A percentile compares a stretch with the other conserved stretches of the same genome.
These are phyloP conservation scores for Anthophora plumipes DNA, from an alignment of 2,888 invertebrate genomes.

Conservation along the genomic window DNA sequence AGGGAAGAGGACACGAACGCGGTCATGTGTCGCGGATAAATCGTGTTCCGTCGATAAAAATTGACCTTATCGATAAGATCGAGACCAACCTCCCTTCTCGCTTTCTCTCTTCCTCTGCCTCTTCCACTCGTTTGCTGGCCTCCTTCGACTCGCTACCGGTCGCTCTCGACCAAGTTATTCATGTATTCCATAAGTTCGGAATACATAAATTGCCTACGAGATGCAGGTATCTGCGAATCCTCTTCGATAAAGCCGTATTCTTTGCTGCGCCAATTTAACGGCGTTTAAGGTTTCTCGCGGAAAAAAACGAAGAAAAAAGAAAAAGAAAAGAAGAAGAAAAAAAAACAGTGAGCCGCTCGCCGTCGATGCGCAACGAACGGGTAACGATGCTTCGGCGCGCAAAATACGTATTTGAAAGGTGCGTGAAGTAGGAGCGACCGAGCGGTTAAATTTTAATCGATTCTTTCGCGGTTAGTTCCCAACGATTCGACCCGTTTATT, in stretches of 20 bases:
- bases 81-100: conserved; percentile 33
- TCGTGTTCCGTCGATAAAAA: conserved; percentile 68
- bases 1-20: conserved; percentile 51
- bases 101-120: conserved; percentile 25
- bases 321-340: too few species aligned
- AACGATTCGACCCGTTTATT: too few species aligned
- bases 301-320: too few species aligned
- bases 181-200: conserved; percentile 73
- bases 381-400: too few species aligned
- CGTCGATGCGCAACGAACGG: too few species aligned
- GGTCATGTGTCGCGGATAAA: conserved; percentile 71
- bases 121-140: not conserved
- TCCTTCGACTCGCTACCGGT: conserved; percentile 25
- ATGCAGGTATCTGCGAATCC: conserved; percentile 61
- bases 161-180: conserved; percentile 66
- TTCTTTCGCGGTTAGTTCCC: too few species aligned
- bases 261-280: conserved; percentile 41
- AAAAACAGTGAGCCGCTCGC: too few species aligned
- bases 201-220: conserved; percentile 70
- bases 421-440: too few species aligned
- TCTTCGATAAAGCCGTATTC: conserved; percentile 57
- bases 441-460: too few species aligned
- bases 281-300: conserved; percentile 34
- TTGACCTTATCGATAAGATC: conserved; percentile 73
- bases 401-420: not conserved